These are phyloP conservation scores for Pseudomyrmex dendroicus DNA, from an alignment of 1,140 invertebrate species.

Conservation along the genomic window DNA sequence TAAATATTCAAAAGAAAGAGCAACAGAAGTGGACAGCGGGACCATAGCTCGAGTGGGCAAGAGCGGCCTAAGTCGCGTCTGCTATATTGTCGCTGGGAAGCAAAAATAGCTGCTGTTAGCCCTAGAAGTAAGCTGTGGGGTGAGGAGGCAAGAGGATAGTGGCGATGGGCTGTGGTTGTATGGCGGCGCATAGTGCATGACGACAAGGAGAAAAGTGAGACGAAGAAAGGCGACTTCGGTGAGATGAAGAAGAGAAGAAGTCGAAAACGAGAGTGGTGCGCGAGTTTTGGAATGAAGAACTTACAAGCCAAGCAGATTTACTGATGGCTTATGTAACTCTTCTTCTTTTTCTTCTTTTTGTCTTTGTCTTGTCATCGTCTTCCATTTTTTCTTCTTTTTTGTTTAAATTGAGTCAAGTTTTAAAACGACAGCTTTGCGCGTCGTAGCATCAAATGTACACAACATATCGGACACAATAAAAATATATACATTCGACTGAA, in stretches of 20 bases:
- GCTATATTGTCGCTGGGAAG: constrained; percentile 76
- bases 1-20: background rate
- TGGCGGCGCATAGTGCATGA: constrained; percentile 9
- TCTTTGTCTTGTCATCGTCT: background rate
- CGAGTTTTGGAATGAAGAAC: constrained; percentile 46
- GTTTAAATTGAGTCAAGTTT: background rate
- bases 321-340: constrained; percentile 43
- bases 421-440: background rate
- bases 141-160: constrained; percentile 52
- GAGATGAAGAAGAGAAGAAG: background rate
- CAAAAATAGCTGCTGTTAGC: constrained; percentile 76
- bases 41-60: constrained; percentile 6
- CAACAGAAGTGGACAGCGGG: background rate
- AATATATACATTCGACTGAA: background rate
- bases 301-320: background rate
- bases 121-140: constrained; percentile 63
- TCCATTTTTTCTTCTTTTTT: background rate
- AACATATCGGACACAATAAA: background rate
- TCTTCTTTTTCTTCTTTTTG: constrained; percentile 9
- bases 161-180: constrained; percentile 17
- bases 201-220: constrained; percentile 57
- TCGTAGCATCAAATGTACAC: background rate
- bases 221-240: constrained; percentile 12
- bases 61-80: constrained; percentile 43
- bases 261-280: constrained; percentile 44